Evolutionary conservation across 2,888 invertebrate species (phyloP), one percentile per base, ranked within the genome.

Genomic region (Miltochrista miniata): DNA sequence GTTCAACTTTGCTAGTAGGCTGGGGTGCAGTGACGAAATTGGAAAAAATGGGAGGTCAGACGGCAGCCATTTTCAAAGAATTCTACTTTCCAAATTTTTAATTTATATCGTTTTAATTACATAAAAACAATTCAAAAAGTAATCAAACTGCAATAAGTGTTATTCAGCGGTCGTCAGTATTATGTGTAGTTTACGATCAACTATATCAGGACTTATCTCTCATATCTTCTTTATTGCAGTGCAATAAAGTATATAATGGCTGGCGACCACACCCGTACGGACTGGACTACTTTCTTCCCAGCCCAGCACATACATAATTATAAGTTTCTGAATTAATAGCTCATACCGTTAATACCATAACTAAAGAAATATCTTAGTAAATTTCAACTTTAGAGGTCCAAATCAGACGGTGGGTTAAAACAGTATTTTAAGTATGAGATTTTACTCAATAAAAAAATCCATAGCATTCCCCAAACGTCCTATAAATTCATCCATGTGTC

Each of bases 211-310:
- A 44, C 47, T 59, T 59, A 58, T 61, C 54, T 56, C 45, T 53
- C 61, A 51, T 62, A 64, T 68, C 68, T 60, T 49, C 53, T 59
- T 67, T 59, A 67, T 45, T 51, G 56, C 53, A 41, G 50, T 42
- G 57, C 47, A 31, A 51, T 60, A 63, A 59, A 57, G 56, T 67
- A 56, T 56, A 50, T 55, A n/a, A 68, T 56, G 56, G 54, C 42
- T 15, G 44, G 38, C 34, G 61, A 45, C 59, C 61, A 56, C 61
- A 54, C 54, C 54, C 61, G 50, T 46, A 34, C 54, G 39, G 40
- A 37, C 18, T 24, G 18, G 18, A 5, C 18, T 24, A 56, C 52
- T 64, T 62, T 58, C 59, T 41, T 61, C 51, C 47, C 39, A 45
- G 45, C 53, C 24, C 50, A 63, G 60, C 45, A 59, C 68, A 34